Base-by-base conservation (phyloP, 2,888 invertebrate genomes). In the Xylota segnis region DNA sequence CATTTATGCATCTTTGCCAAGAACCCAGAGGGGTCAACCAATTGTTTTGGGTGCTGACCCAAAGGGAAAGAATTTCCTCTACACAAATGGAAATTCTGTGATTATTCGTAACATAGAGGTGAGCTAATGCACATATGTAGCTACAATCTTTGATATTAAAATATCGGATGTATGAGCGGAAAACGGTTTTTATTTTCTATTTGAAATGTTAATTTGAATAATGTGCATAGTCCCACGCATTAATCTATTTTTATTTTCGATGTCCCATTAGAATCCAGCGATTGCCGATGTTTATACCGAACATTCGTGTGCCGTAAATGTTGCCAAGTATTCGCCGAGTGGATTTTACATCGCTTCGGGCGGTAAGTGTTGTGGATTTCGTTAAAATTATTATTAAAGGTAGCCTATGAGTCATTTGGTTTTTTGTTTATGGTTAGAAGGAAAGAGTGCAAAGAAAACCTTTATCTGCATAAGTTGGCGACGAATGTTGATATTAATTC, bases 341-440 rank as follows among this genome's bases (percentile, higher is more conserved):
- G 98, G 99, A 88, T 99, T 97, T 93, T 99, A 99, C 93, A 99
- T 99, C 90, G 98, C 98, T 50, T 99, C 99, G 88, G 99, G 98
- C 93, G 98, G 98, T 98, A 94, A 94, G 90, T 89, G 43, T 81
- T 3, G 12, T 45, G 18, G 32, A 40, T 23, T 32, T 43, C 27
- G 37, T 16, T 58, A 52, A 34, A 29, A 61, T n/a, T n/a, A 54
- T 45, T 16, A 45, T 32, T 40, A 77, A 18, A 54, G 18, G 12
- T 14, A 59, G 18, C 32, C 9, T 40, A 43, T 84, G 83, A 84
- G 74, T 84, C 83, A 84, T 58, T 27, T 0, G 12, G 9, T 27
- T 32, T 29, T 12, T 72, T 68, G 61, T 65, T 78, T 56, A 56
- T 37, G n/a, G 32, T 6, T 10, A 34, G n/a, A n/a, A 18, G 6